phyloP scores from a whole-genome alignment of 1,140 invertebrate species.

The Chymomyza costata region DNA sequence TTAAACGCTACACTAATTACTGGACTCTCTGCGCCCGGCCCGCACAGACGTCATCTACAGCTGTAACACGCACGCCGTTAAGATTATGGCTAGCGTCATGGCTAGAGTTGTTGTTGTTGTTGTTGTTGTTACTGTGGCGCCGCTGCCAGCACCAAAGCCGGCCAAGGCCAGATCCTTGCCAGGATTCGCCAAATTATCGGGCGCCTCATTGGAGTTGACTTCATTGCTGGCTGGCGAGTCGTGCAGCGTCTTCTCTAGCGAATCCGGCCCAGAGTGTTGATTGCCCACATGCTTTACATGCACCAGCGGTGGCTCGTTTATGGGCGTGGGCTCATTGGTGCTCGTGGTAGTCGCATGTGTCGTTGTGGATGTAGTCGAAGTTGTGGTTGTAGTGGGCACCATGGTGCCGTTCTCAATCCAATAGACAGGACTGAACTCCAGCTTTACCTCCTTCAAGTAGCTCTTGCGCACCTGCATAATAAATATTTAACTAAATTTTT shows the following conservation, averaged over 20 bases:
- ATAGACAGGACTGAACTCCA: conserved; percentile 83
- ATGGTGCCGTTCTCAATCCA: conserved; percentile 83
- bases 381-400: conserved; percentile 85
- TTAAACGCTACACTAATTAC: conserved; percentile 69
- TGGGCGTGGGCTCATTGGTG: conserved; percentile 74
- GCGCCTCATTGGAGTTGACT: conserved; percentile 55
- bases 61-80: conserved; percentile 24
- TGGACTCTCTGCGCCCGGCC: conserved; percentile 27
- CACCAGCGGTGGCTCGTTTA: conserved; percentile 73
- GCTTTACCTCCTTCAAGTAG: conserved; percentile 80
- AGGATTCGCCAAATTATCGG: conserved; percentile 58
- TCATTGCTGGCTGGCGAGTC: conserved; percentile 57
- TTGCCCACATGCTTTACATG: conserved; percentile 53
- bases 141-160: conserved; percentile 37
- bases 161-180: conserved; percentile 52
- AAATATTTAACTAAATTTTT: too few species aligned
- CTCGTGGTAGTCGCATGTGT: conserved; percentile 78
- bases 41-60: conserved; percentile 40
- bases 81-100: conserved; percentile 19
- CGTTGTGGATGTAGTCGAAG: conserved; percentile 83
- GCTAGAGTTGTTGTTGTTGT: conserved; percentile 6
- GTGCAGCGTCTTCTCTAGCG: conserved; percentile 59
- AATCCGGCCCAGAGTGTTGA: conserved; percentile 59
- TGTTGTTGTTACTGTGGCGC: conserved; percentile 9
- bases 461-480: conserved; percentile 78